These are phyloP conservation scores for Microtus pennsylvanicus DNA, from an alignment of 2,113 vertebrate genomes.

Conservation along the genomic window DNA sequence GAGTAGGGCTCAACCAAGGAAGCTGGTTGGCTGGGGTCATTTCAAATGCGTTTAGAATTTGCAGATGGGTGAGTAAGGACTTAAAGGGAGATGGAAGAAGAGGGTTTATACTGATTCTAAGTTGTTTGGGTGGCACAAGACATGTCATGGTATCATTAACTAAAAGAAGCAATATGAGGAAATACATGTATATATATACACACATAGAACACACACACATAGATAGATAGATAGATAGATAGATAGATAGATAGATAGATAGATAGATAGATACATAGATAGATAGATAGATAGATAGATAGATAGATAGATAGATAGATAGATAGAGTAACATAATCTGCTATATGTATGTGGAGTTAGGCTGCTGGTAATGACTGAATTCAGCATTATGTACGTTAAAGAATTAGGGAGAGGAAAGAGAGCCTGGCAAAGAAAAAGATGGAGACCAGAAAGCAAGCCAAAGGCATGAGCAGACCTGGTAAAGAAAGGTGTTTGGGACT, in stretches of 20 bases:
- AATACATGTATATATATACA: neutral
- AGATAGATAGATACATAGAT: neutral
- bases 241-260: neutral
- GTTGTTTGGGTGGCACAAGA: neutral
- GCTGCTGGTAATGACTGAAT: too few species aligned
- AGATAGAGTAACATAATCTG: neutral
- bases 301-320: neutral
- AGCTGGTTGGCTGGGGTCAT: neutral
- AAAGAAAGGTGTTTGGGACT: neutral
- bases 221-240: neutral
- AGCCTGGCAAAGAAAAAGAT: neutral
- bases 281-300: neutral
- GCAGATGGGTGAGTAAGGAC: neutral
- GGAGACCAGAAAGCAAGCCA: neutral
- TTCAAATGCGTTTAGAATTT: neutral
- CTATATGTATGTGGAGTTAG: neutral
- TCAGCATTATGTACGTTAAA: accelerated
- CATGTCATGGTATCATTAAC: neutral
- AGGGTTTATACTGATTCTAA: neutral
- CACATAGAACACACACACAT: neutral
- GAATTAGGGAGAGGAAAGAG: neutral
- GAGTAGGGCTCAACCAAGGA: neutral
- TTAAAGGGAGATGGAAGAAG: accelerated
- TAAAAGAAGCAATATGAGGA: neutral
- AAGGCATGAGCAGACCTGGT: neutral